phyloP scores from a whole-genome alignment of 2,797 vertebrate genomes.

The Leptatherina wallacei region DNA sequence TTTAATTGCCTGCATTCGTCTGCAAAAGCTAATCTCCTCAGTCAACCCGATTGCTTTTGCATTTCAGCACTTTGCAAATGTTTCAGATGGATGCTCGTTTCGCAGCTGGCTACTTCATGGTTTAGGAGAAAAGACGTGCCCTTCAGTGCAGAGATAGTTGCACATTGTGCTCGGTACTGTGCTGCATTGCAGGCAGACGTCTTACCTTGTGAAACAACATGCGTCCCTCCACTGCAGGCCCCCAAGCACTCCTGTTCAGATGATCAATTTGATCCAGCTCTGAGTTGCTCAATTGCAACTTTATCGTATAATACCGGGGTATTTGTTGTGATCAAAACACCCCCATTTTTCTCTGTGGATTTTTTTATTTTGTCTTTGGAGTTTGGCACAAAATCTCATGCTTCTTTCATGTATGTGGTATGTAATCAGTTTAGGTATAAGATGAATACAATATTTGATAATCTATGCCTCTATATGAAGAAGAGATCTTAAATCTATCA shows the following conservation, averaged over 20 bases:
- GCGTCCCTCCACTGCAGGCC: conserved; percentile 62
- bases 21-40: conserved; percentile 18
- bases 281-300: conserved; percentile 60
- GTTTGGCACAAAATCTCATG: conserved; percentile 27
- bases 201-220: conserved; percentile 76
- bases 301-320: conserved; percentile 70
- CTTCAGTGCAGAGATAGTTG: conserved; percentile 57
- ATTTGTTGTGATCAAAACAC: conserved; percentile 50
- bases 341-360: conserved; percentile 36
- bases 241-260: conserved; percentile 55
- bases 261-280: conserved; percentile 78
- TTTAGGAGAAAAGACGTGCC: conserved; percentile 44
- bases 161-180: conserved; percentile 54
- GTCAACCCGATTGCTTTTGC: conserved; percentile 44
- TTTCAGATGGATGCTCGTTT: conserved; percentile 55
- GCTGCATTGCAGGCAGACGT: conserved; percentile 76
- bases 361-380: conserved; percentile 43
- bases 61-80: conserved; percentile 37
- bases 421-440: conserved; percentile 44
- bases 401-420: conserved; percentile 13
- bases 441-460: conserved; percentile 34
- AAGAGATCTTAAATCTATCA: conserved; percentile 26
- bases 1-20: conserved; percentile 37
- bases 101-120: conserved; percentile 35
- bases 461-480: conserved; percentile 19